Conservation (phyloP, 2,797 vertebrate genomes). For the Hipposideros larvatus region DNA sequence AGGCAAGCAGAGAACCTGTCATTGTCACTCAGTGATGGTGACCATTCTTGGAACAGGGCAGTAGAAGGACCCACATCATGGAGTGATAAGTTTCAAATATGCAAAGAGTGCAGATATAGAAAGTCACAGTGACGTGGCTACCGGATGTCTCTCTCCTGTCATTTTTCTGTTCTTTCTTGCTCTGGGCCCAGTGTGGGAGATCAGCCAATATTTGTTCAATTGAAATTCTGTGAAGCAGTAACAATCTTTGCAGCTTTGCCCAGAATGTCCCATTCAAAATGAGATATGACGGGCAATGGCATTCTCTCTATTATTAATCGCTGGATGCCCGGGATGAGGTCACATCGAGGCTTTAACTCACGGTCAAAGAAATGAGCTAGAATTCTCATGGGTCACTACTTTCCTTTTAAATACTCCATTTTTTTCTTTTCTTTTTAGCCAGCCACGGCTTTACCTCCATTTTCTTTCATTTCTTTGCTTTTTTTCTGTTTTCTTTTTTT, state of each 20-base stretch:
- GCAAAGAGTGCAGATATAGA: not conserved
- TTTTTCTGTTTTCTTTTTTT: not conserved
- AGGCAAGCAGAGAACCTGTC: not conserved
- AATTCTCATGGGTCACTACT: not conserved
- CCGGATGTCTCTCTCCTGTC: not conserved
- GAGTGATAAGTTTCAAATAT: not conserved
- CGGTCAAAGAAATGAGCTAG: not conserved
- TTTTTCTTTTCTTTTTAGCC: not conserved
- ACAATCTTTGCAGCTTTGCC: not conserved
- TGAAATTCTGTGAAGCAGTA: not conserved
- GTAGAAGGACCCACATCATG: not conserved
- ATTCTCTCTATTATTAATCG: not conserved
- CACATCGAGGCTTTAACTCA: not conserved
- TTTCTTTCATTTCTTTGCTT: not conserved
- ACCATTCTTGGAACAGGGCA: not conserved
- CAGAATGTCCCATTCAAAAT: not conserved
- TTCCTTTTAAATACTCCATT: not conserved
- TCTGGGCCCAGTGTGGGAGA: not conserved
- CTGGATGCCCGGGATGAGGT: not conserved
- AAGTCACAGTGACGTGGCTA: not conserved
- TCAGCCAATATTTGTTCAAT: not conserved
- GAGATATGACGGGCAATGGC: accelerated
- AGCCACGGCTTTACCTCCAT: not conserved
- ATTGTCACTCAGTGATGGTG: not conserved
- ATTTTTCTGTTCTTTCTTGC: not conserved